Conservation (phyloP, 2,113 vertebrate genomes). For the Bufo bufo region DNA sequence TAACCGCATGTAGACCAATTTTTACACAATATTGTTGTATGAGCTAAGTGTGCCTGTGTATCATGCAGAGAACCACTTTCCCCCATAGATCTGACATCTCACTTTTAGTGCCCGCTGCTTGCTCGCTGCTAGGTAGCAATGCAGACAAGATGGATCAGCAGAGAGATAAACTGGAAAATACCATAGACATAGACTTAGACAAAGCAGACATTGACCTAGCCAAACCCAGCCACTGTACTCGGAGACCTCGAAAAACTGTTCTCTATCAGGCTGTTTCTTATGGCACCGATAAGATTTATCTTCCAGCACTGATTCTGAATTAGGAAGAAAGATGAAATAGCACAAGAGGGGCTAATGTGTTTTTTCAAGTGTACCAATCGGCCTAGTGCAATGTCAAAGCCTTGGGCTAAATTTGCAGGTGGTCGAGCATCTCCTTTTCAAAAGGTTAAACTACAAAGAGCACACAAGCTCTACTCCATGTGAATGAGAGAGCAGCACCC, state of each 20-base stretch:
- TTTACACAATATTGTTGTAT: constrained; percentile 73
- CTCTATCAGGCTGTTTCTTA: constrained; percentile 68
- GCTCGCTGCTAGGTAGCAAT: constrained; percentile 62
- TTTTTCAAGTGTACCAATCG: constrained; percentile 76
- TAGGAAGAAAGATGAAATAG: constrained; percentile 70
- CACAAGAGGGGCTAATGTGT: constrained; percentile 72
- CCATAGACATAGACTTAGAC: constrained; percentile 62
- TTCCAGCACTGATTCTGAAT: constrained; percentile 71
- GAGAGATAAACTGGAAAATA: constrained; percentile 66
- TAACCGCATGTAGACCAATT: constrained; percentile 73
- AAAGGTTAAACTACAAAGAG: constrained; percentile 87
- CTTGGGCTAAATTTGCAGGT: constrained; percentile 83
- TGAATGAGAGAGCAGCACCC: constrained; percentile 80
- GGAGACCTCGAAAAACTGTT: constrained; percentile 67
- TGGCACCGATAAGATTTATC: constrained; percentile 69
- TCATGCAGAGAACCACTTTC: constrained; percentile 69
- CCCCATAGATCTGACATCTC: constrained; percentile 61
- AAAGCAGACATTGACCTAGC: constrained; percentile 72
- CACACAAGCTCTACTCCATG: constrained; percentile 78
- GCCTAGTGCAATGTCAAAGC: constrained; percentile 73
- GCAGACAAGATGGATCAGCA: constrained; percentile 60
- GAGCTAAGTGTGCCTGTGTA: constrained; percentile 66
- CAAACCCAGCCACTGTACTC: constrained; percentile 51
- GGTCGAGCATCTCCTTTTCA: constrained; percentile 80
- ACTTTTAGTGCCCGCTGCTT: constrained; percentile 54